These are phyloP conservation scores for Ficedula albicollis DNA, from an alignment of 2,797 vertebrate genomes.

Conservation along the genomic window DNA sequence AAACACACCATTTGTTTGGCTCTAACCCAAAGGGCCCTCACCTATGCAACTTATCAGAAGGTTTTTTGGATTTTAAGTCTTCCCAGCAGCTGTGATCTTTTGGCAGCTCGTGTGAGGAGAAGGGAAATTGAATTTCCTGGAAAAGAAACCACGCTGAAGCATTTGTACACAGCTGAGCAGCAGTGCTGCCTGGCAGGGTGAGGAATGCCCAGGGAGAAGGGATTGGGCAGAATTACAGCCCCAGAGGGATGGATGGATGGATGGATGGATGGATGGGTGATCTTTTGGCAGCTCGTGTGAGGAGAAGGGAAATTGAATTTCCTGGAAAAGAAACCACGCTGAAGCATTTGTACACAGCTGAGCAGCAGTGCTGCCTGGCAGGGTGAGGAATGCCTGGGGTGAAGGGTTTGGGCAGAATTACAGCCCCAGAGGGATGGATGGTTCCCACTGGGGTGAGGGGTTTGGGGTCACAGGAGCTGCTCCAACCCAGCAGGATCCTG, in stretches of 20 bases:
- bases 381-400: neutral
- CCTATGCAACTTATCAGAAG: neutral
- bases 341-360: accelerated
- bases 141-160: neutral
- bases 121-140: neutral
- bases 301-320: neutral
- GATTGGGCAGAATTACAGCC: too few species aligned
- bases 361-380: neutral
- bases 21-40: neutral
- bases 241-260: too few species aligned
- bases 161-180: accelerated
- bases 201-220: too few species aligned
- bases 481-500: neutral
- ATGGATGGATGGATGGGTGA: neutral
- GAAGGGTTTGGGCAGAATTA: neutral
- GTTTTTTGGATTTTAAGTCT: neutral
- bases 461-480: neutral
- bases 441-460: neutral
- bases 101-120: neutral
- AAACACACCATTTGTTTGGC: neutral
- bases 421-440: neutral
- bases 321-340: neutral
- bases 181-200: neutral
- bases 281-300: neutral
- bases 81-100: neutral